Percentiles rank a stretch among this genome's conserved stretches.
Evolutionary conservation across 2,888 invertebrate species (phyloP).

Genomic region (Octonoba sinensis): DNA sequence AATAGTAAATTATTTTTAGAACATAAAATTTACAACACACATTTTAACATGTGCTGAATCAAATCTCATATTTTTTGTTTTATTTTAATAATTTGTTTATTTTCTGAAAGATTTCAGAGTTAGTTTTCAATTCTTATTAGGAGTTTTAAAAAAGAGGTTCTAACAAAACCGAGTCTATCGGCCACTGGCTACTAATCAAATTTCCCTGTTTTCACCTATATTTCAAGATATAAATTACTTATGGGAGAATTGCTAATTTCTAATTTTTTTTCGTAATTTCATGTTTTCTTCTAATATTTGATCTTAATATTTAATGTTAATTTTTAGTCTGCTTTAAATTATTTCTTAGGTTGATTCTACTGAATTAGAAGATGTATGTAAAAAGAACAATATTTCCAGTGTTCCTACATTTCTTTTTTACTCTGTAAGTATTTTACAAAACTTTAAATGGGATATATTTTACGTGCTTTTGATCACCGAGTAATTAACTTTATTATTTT

Average conservation of each 20-base stretch:
- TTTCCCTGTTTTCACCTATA: too few species aligned
- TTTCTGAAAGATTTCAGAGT: too few species aligned
- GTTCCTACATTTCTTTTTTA: constrained; percentile 41
- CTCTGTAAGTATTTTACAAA: constrained; percentile 15
- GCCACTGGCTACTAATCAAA: too few species aligned
- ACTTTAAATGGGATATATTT: neutral
- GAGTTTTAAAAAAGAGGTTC: too few species aligned
- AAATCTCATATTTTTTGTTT: too few species aligned
- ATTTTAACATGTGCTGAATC: too few species aligned
- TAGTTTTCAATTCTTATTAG: too few species aligned
- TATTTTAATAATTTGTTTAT: too few species aligned
- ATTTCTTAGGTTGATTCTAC: constrained; percentile 34
- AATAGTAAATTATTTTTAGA: too few species aligned
- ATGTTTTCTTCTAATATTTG: neutral
- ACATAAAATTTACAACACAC: too few species aligned
- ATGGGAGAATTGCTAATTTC: neutral
- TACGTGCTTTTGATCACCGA: neutral
- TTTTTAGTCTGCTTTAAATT: neutral
- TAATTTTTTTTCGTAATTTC: too few species aligned
- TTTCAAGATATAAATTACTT: neutral
- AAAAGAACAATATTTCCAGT: constrained; percentile 30
- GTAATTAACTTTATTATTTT: constrained; percentile 1
- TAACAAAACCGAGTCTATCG: too few species aligned
- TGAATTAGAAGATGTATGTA: constrained; percentile 36
- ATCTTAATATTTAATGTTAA: neutral